phyloP scores from a whole-genome alignment of 2,113 vertebrate genomes.

The Hassar affinis region DNA sequence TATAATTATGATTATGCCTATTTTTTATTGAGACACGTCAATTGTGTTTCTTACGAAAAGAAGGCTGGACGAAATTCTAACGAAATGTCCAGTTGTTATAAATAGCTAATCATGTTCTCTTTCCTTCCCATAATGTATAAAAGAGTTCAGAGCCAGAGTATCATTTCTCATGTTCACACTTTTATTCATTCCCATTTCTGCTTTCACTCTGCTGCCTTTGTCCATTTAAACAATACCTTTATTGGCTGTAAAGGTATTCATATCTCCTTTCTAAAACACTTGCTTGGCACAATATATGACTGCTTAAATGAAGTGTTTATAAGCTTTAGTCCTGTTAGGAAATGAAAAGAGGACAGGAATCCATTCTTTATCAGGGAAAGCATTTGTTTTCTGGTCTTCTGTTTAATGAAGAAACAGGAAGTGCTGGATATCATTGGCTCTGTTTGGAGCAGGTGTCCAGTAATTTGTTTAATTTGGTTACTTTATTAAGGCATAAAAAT shows the following conservation, averaged over 20 bases:
- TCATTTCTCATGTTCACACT: not conserved
- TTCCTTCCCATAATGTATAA: not conserved
- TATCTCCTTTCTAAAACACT: not conserved
- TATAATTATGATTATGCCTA: not conserved
- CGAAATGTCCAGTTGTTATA: not conserved
- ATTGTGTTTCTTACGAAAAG: constrained; percentile 11
- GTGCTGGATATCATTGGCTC: not conserved
- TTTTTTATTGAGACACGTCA: not conserved
- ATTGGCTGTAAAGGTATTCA: no score
- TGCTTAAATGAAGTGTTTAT: constrained; percentile 4
- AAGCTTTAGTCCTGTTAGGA: not conserved
- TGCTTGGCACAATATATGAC: not conserved
- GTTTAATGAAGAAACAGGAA: not conserved
- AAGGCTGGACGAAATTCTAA: constrained; percentile 20
- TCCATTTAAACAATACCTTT: not conserved
- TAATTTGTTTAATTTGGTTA: not conserved
- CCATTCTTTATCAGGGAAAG: not conserved
- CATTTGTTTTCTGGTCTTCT: not conserved
- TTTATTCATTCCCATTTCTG: not conserved
- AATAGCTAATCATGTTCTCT: not conserved
- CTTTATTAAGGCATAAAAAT: not conserved
- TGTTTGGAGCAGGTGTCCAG: not conserved
- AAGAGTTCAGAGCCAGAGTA: not conserved
- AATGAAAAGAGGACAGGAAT: not conserved
- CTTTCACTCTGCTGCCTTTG: not conserved